Base-by-base conservation (phyloP, 2,888 invertebrate species). In the Hypolimnas misippus region DNA sequence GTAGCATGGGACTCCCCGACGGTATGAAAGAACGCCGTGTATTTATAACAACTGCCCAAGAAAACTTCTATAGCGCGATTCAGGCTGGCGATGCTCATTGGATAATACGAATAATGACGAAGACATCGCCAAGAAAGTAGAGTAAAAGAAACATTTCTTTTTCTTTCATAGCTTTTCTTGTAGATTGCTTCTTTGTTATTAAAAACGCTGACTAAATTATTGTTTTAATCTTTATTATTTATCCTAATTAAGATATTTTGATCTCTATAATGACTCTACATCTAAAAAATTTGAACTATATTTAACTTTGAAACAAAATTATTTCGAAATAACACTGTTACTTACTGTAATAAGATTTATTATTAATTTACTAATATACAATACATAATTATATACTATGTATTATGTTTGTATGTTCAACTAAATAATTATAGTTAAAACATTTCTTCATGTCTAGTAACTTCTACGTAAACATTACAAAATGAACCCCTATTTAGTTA, bases 61-160 rank as follows among this genome's bases (percentile, higher is more conserved):
- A 76, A 82, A 83, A 83, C 74, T 78, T 76, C 62, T 69, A 67
- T 77, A 82, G 72, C 83, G 89, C 75, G 89, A 82, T 86, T 73
- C 71, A 87, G 83, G 65, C 65, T 54, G 62, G 14, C 67, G 56
- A 49, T 38, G 67, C 57, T 71, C 60, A 82, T 82, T 81, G 81
- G 78, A 60, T 62, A 69, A 38, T 49, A 50, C 51, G 3, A 65
- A 73, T 71, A 73, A 33, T 7, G 44, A 21, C 49, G n/a, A 19
- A 42, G 44, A 21, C 44, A 46, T 19, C n/a, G 12, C 19, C 12
- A 44, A 21, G 19, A 46, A 21, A 46, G 44, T 46, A 19, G 35
- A 38, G n/a, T n/a, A 4, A n/a, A n/a, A 2, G 35, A 4, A 3
- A 38, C n/a, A 1, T n/a, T 38, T 38, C n/a, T 2, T 38, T 1